Evolutionary conservation across 2,888 invertebrate species (phyloP), one percentile per base, ranked within the genome.

Genomic region (Erebia palarica): DNA sequence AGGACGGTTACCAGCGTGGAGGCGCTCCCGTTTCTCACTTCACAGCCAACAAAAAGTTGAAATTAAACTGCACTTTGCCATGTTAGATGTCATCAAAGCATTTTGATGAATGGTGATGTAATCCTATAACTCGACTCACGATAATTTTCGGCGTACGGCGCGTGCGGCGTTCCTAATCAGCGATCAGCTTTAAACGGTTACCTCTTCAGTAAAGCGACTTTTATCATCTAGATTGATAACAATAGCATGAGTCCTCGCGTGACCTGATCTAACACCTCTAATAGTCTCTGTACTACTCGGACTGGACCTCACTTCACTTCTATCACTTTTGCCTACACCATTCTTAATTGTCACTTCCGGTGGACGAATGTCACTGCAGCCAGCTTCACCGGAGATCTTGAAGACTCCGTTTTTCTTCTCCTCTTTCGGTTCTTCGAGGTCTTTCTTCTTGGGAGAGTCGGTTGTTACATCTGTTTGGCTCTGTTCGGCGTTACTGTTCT

Each of bases 191-290:
- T 70, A 78, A 79, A 97, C 97, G 65, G 96, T 96, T 75, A 97
- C 96, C 87, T 97, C 97, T 86, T 97, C 96, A 60, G 96, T 96
- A 86, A 96, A 96, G 80, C 96, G 94, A 86, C 95, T 96, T 82
- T 96, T 96, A 87, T 96, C 96, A 83, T 96, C 96, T 80, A 96
- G 90, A 87, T 96, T 96, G 77, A 97, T 96, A 78, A 96, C 95
- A 81, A 96, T 96, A n/a, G 96, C 95, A 80, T 96, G 96, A 74
- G 96, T 96, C 81, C 95, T 93, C 14, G 96, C 95, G 79, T 96
- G 96, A 0, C 96, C 96, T 10, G 96, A 96, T 59, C 90, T 82
- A 0, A 92, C 89, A 70, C 89, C 90, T 74, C 82, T 85, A 11
- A 90, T 83, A 36, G 90, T 88, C 69, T 90, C 92, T 42, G 87